Evolutionary conservation across 1,140 invertebrate genomes (phyloP).

Genomic region (Euwallacea fornicatus): DNA sequence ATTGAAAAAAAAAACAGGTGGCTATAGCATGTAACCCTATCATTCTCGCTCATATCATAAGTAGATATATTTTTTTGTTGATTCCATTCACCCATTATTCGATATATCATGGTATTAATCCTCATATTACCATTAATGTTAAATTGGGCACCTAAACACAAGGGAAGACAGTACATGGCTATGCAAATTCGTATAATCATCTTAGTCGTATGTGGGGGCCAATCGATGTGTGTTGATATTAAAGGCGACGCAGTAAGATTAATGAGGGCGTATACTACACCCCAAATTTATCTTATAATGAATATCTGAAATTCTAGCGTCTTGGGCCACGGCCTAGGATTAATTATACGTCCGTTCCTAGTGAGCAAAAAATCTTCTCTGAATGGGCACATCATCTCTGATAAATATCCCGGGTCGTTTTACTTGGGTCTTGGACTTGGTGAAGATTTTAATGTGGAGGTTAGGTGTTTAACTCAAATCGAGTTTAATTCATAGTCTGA

Average conservation of each 20-base stretch:
- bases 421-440: too few species aligned
- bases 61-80: too few species aligned
- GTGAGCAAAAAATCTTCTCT: conserved; percentile 29
- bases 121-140: too few species aligned
- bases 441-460: too few species aligned
- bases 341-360: conserved; percentile 35
- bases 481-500: too few species aligned
- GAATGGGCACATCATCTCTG: conserved; percentile 32
- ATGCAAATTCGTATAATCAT: conserved; percentile 16
- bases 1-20: too few species aligned
- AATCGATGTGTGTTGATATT: conserved; percentile 42
- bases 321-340: conserved; percentile 39
- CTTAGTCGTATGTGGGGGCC: conserved; percentile 30
- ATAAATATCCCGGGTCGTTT: conserved; percentile 19
- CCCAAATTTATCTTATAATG: conserved; percentile 41
- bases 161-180: background rate
- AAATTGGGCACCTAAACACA: too few species aligned
- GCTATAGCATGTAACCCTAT: too few species aligned
- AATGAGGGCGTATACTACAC: conserved; percentile 34
- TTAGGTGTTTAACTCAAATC: too few species aligned
- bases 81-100: too few species aligned
- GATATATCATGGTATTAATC: too few species aligned
- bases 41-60: too few species aligned
- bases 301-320: conserved; percentile 43
- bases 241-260: conserved; percentile 41